These are phyloP conservation scores for Clinocottus analis DNA, from an alignment of 2,113 vertebrate genomes.

Conservation along the genomic window DNA sequence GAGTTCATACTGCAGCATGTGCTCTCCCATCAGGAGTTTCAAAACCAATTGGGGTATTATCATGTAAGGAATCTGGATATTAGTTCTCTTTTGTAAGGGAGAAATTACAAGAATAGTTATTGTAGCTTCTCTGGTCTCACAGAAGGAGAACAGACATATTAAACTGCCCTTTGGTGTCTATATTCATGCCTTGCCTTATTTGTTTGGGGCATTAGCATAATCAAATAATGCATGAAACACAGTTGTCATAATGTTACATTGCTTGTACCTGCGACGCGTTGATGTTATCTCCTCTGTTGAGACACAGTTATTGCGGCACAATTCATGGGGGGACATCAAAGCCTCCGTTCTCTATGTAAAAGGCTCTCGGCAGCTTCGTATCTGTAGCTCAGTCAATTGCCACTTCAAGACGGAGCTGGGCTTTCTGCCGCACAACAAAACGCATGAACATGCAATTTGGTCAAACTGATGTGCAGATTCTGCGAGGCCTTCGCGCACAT, in stretches of 20 bases:
- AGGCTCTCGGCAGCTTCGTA: slow-evolving; percentile 55
- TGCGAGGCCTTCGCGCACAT: slow-evolving; percentile 34
- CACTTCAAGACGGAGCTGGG: slow-evolving; percentile 60
- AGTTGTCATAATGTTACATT: slow-evolving; percentile 52
- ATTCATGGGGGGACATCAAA: slow-evolving; percentile 70
- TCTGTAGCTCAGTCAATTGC: slow-evolving; percentile 66
- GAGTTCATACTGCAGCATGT: not conserved
- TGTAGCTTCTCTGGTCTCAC: slow-evolving; percentile 22
- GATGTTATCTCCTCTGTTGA: slow-evolving; percentile 62
- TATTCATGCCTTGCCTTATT: slow-evolving; percentile 37
- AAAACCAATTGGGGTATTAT: slow-evolving; percentile 5
- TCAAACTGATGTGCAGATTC: slow-evolving; percentile 58
- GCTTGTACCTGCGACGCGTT: slow-evolving; percentile 59
- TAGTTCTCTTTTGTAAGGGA: slow-evolving; percentile 17
- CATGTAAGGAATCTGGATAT: slow-evolving; percentile 2
- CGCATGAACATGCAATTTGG: slow-evolving; percentile 56
- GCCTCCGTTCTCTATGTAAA: slow-evolving; percentile 63
- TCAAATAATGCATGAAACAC: slow-evolving; percentile 56
- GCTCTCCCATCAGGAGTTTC: slow-evolving; percentile 22
- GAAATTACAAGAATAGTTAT: slow-evolving; percentile 29
- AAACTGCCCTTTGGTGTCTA: slow-evolving; percentile 46
- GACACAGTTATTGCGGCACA: slow-evolving; percentile 55
- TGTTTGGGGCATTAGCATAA: slow-evolving; percentile 64
- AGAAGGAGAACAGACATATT: slow-evolving; percentile 32
- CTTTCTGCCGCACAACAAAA: slow-evolving; percentile 59